Evolutionary conservation across 2,888 invertebrate genomes (phyloP).

Genomic region (Electrophaes corylata): DNA sequence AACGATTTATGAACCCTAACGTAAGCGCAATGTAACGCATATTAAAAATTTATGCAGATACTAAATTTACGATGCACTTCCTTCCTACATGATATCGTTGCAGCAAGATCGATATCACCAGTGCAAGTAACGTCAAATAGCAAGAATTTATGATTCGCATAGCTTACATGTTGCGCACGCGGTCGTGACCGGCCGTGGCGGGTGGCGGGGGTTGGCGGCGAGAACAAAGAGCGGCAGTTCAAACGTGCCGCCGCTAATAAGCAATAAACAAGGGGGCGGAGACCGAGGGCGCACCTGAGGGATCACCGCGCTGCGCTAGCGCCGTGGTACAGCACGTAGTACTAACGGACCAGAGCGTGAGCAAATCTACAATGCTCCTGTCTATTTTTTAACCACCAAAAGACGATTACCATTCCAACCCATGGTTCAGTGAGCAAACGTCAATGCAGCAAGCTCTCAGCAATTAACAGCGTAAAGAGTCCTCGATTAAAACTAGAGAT

Average conservation of each 20-base stretch:
- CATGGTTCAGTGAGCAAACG: background rate
- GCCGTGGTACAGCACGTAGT: slow-evolving; percentile 44
- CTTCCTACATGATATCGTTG: slow-evolving; percentile 75
- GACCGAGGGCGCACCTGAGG: slow-evolving; percentile 77
- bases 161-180: slow-evolving; percentile 68
- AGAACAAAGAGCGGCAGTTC: slow-evolving; percentile 80
- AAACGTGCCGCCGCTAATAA: slow-evolving; percentile 84
- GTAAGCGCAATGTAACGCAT: slow-evolving; percentile 29
- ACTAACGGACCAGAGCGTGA: slow-evolving; percentile 33
- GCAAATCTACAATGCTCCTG: slow-evolving; percentile 26
- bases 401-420: background rate
- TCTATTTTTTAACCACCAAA: background rate
- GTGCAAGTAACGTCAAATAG: slow-evolving; percentile 79
- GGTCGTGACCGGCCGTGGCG: slow-evolving; percentile 69
- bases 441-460: background rate
- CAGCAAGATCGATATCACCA: slow-evolving; percentile 77
- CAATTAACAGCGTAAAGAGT: background rate
- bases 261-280: slow-evolving; percentile 85
- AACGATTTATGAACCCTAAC: slow-evolving; percentile 16
- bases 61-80: slow-evolving; percentile 66
- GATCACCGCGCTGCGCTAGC: slow-evolving; percentile 68
- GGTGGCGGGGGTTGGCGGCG: slow-evolving; percentile 62
- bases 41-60: slow-evolving; percentile 41
- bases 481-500: background rate
- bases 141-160: slow-evolving; percentile 81